Percentiles rank a stretch among this genome's conserved stretches.
Conservation (phyloP, 2,113 vertebrate genomes). For the human region GRCh38 chr2:62673001-62673500, state of each 20-base stretch:
- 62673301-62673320: background rate
- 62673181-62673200: background rate
- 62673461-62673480: background rate
- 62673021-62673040: background rate
- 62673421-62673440: background rate
- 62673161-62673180: background rate
- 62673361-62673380: background rate
- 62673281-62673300: slow-evolving; percentile 6
- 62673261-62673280: background rate
- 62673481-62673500: background rate
- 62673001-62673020: slow-evolving; percentile 43
- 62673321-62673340: slow-evolving; percentile 19
- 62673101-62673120: background rate
- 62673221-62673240: background rate
- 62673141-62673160: background rate
- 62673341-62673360: background rate
- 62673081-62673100: background rate
- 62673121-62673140: background rate
- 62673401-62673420: background rate
- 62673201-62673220: background rate
- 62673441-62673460: background rate
- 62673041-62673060: background rate
- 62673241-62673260: background rate
- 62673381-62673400: background rate
- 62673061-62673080: background rate